Evolutionary conservation across 2,113 vertebrate species (phyloP), one percentile per base, ranked within the genome.

Genomic region (Mastomys coucha): DNA sequence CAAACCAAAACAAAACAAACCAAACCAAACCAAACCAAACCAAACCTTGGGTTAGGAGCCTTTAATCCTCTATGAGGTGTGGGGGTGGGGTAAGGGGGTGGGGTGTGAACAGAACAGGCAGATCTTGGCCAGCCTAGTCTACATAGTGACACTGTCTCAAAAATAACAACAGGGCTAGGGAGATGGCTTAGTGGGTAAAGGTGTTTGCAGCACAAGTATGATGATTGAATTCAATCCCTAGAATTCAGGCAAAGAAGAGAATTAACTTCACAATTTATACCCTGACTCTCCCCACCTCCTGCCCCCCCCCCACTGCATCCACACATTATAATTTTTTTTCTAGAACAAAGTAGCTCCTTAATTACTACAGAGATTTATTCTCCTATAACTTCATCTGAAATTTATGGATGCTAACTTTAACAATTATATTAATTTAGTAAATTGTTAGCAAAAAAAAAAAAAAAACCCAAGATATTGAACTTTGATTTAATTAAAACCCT

Each of bases 371-470:
- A 53, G 51, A 91, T n/a, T 53, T 28, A 65, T 8, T 0, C 33
- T 42, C 12, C 49, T 36, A 17, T 36, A 78, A 69, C n/a, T 93
- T 65, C 60, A 67, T 93, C 85, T 86, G 53, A 96, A 95, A 91
- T 22, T n/a, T 20, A 89, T 91, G 69, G 51, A 22, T 75, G 60
- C 49, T 70, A 82, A 67, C 12, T 49, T 81, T 73, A 56, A 78
- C n/a, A 75, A 90, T 67, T 67, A 51, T 1, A 56, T 28, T 49
- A 88, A 63, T 36, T 60, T 72, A 53, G 91, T 36, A 87, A 89
- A 78, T 85, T 28, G 36, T 36, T 19, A 72, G 63, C 70, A 65
- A 6, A 1, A 51, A 94, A 69, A 39, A n/a, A 72, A 5, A 92
- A 72, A 14, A 16, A 16, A 7, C 33, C 33, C 72, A 89, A 69